A percentile compares a stretch with the other conserved stretches of the same genome.
Conservation (phyloP, 2,797 vertebrate species). For the Gambelia wislizenii region DNA sequence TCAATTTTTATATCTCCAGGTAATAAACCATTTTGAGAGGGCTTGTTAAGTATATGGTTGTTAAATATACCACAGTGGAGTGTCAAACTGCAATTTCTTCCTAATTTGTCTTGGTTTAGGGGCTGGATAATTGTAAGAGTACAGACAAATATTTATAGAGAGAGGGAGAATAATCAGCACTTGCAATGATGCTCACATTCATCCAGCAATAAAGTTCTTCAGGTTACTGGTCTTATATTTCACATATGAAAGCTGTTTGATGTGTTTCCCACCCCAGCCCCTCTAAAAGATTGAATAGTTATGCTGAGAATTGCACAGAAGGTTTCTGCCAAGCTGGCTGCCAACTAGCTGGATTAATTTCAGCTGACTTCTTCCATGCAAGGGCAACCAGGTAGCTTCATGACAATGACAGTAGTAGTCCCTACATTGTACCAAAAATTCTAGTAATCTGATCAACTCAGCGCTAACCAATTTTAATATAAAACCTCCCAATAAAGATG, state of each 20-base stretch:
- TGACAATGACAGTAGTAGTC: neutral
- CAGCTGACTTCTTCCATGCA: neutral
- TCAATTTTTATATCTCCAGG: neutral
- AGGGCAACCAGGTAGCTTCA: neutral
- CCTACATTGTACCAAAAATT: neutral
- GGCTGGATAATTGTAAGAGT: neutral
- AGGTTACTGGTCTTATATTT: neutral
- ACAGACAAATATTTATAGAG: neutral
- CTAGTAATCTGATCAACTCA: constrained; percentile 36
- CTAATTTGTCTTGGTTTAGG: neutral
- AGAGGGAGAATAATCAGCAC: neutral
- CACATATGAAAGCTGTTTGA: neutral
- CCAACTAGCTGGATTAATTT: constrained; percentile 44
- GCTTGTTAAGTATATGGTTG: neutral
- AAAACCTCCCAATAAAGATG: constrained; percentile 56
- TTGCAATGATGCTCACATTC: neutral
- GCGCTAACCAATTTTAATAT: constrained; percentile 60
- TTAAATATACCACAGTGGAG: neutral
- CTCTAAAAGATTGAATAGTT: neutral
- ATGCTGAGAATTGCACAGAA: neutral
- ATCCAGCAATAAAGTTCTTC: neutral
- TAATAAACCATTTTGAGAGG: neutral
- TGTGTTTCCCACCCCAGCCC: constrained; percentile 7
- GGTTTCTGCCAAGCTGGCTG: neutral
- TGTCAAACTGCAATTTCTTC: neutral